Base-by-base conservation (phyloP, 2,797 vertebrate genomes). In the Molossus alvarezi region DNA sequence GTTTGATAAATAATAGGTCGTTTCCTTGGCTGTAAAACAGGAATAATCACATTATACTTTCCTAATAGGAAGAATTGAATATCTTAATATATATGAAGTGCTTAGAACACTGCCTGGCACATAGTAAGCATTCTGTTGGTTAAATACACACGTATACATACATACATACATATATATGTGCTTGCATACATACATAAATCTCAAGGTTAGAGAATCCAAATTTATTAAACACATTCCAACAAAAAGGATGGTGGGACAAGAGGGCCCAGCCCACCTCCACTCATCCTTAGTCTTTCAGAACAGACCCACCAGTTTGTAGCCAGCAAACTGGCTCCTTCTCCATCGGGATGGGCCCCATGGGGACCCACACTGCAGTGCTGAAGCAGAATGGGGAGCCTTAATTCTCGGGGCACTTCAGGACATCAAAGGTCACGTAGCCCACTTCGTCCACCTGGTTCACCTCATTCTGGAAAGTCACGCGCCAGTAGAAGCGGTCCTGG, bases 381-480 rank as follows among this genome's bases (percentile, higher is more conserved):
- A 86, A 12, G 75, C 69, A 33, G 25, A 27, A 25, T 0, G 51
- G 9, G 9, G 29, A 18, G 37, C 23, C 90, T 97, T 98, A 98
- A 27, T 98, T 48, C 83, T 99, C 98, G 0, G 99, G 97, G 95
- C 99, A 99, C 85, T 98, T 98, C 97, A 99, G 98, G 84, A 99
- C 93, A 96, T 99, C 99, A 0, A 99, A 99, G 96, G 99, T 99
- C 96, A 99, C 97, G 0, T 99, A 99, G 94, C 99, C 99, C 94
- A 99, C 98, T 1, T 99, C 98, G 96, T 99, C 99, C 84, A 99
- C 99, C 65, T 98, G 98, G 95, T 99, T 99, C 98, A 99, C 99
- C 97, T 99, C 99, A 29, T 98, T 98, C 37, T 81, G 98, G 0
- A 97, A 98, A 15, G 98, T 99, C 99, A 99, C 99, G 9, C 99